Base-by-base conservation (phyloP, 2,113 vertebrate species). In the Numida meleagris region DNA sequence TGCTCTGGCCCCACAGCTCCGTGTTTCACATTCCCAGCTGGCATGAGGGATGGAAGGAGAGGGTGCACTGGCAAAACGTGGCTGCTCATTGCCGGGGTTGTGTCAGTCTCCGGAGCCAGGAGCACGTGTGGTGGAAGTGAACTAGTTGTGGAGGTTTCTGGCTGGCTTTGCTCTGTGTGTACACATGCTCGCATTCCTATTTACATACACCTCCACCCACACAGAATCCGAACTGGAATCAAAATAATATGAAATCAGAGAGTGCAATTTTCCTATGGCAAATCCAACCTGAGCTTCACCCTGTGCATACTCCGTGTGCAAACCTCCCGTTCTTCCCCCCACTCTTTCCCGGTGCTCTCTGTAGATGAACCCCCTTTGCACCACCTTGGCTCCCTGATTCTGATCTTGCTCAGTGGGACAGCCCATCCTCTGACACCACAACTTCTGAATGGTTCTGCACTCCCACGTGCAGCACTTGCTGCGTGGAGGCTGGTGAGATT, bases 391-490 rank as follows among this genome's bases (percentile, higher is more conserved):
- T 75, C 10, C 10, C 51, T 4, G 3, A 25, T 62, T 34, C 21
- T 0, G 1, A 66, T 12, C 25, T 34, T 23, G 23, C 40, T 82
- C 53, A 17, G 27, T 33, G 42, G 29, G 58, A 8, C 43, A 90
- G 80, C 38, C 34, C 5, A 0, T 33, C 70, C 18, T 70, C 33
- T 66, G 61, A 27, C 10, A 27, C 0, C 0, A 72, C 20, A 76
- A 24, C 1, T 1, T 34, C 7, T 9, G 42, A 33, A 29, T 1
- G 1, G 34, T 38, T 70, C 51, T 61, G 63, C 34, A 42, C 33
- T 50, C 11, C 50, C 0, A 1, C 31, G 45, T 33, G 25, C 42
- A 76, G 72, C 17, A 23, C 57, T 12, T 67, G 19, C 29, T 78
- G 23, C 38, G 67, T 10, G 6, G 50, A 90, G 46, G 4, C 15